These are phyloP conservation scores for Phenganax subtilis DNA, from an alignment of 92 coral and sea anemone genomes.

Conservation along the genomic window DNA sequence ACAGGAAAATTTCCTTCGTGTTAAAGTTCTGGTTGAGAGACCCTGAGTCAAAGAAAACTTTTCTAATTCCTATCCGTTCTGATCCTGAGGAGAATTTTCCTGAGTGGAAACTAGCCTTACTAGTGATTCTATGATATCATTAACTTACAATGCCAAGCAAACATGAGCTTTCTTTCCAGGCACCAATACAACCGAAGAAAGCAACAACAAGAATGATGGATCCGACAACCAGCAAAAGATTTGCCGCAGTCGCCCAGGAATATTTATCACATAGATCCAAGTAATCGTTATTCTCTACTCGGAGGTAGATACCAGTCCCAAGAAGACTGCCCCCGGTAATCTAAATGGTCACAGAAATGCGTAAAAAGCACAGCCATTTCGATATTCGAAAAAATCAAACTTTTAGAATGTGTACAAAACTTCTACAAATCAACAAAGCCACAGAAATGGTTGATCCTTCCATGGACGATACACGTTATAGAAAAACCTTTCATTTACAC, in stretches of 20 bases:
- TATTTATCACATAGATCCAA: constrained; percentile 40
- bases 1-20: no score
- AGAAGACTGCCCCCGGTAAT: constrained; percentile 21
- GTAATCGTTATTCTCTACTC: constrained; percentile 26
- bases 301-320: constrained; percentile 30
- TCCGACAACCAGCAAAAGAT: constrained; percentile 76
- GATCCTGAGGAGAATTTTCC: no score
- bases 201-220: constrained; percentile 68
- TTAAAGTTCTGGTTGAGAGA: no score
- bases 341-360: background rate
- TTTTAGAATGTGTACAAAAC: background rate
- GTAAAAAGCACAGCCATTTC: background rate
- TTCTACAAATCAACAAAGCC: background rate
- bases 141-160: constrained; percentile 68
- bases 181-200: constrained; percentile 99
- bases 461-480: no score
- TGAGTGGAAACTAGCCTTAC: no score
- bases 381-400: background rate
- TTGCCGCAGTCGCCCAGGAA: constrained; percentile 66
- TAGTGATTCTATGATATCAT: background rate
- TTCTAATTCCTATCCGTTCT: no score
- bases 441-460: no score
- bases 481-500: no score
- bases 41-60: no score
- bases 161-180: constrained; percentile 75